Conservation (phyloP, 2,888 invertebrate genomes). For the Lithophane ornitopus region DNA sequence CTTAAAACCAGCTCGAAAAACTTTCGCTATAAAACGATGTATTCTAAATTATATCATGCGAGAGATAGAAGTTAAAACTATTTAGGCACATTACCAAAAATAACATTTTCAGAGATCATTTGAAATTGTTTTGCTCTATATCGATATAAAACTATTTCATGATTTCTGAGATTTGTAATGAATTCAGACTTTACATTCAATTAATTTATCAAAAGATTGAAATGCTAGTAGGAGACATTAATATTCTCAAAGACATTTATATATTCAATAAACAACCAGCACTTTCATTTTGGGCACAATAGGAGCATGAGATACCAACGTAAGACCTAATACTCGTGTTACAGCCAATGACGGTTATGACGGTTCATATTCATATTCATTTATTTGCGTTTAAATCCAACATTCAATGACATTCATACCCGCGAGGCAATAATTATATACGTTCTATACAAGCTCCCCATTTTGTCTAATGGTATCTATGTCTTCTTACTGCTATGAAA, state of each 20-base stretch:
- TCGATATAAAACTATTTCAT: background rate
- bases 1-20: background rate
- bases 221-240: background rate
- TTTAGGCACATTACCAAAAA: constrained; percentile 1
- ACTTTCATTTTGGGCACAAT: background rate
- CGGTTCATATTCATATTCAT: no score
- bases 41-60: constrained; percentile 7
- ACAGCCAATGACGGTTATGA: background rate
- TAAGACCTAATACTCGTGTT: background rate
- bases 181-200: background rate
- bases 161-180: background rate
- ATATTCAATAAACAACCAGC: background rate
- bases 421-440: constrained; percentile 9
- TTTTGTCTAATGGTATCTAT: background rate
- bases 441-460: background rate
- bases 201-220: background rate
- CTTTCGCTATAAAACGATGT: background rate
- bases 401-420: background rate
- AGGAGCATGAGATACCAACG: background rate
- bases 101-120: background rate
- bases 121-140: background rate
- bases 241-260: background rate
- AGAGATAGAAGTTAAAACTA: constrained; percentile 17
- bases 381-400: background rate
- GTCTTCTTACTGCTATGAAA: constrained; percentile 94